Percentiles rank a stretch among this genome's conserved stretches.
Conservation (phyloP, 2,888 invertebrate genomes). For the Scotopteryx bipunctaria region DNA sequence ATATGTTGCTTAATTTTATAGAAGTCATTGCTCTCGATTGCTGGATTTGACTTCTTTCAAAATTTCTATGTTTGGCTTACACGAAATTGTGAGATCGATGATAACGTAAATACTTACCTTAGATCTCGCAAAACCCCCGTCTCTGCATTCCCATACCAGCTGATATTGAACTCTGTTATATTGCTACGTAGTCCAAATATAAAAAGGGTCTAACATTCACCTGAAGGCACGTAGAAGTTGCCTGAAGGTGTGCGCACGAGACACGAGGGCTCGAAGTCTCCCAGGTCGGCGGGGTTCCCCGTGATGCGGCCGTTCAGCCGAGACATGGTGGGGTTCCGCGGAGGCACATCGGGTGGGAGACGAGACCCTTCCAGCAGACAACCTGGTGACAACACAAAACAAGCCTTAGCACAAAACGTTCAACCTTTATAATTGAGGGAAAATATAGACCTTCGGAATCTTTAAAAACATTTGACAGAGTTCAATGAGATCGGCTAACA, state of each 20-base stretch:
- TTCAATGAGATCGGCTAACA: constrained; percentile 16
- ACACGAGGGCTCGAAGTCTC: constrained; percentile 95
- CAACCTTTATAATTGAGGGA: neutral
- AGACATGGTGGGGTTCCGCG: constrained; percentile 94
- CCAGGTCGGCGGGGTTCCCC: constrained; percentile 89
- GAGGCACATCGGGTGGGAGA: constrained; percentile 94
- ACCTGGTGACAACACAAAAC: constrained; percentile 80
- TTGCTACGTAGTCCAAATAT: constrained; percentile 6
- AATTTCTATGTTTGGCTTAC: too few species aligned
- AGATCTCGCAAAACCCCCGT: too few species aligned
- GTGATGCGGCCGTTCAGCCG: constrained; percentile 94
- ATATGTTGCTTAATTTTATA: neutral
- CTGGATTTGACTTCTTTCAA: too few species aligned
- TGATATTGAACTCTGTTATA: neutral
- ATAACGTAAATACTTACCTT: too few species aligned
- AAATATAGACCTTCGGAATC: neutral
- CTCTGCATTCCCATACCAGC: too few species aligned
- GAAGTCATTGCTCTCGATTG: too few species aligned
- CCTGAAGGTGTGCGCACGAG: constrained; percentile 95
- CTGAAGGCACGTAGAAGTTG: constrained; percentile 96
- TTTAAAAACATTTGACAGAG: constrained; percentile 15
- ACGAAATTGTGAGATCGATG: too few species aligned
- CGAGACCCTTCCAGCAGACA: constrained; percentile 93
- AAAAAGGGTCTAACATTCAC: constrained; percentile 62
- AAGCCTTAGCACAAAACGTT: neutral